Conservation (phyloP, 2,888 invertebrate species). For the Caenorhabditis sp. region DNA sequence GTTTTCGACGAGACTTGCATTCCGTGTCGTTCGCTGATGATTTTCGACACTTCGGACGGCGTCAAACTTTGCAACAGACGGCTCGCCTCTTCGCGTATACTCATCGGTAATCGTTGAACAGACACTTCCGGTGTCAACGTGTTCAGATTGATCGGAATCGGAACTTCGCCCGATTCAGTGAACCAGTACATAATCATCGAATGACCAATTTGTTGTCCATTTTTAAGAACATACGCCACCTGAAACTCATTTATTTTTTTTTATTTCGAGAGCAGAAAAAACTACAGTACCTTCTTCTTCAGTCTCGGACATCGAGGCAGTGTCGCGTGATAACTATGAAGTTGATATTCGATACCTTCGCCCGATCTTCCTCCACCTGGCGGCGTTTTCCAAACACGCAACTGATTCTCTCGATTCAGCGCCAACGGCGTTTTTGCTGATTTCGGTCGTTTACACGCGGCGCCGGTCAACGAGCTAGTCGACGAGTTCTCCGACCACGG, state of each 20-base stretch:
- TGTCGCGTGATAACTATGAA: constrained; percentile 52
- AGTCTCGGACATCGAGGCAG: constrained; percentile 52
- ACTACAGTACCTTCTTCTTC: constrained; percentile 36
- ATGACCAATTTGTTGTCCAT: constrained; percentile 47
- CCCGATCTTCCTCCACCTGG: neutral
- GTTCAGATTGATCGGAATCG: constrained; percentile 32
- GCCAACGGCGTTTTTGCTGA: constrained; percentile 33
- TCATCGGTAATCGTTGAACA: constrained; percentile 34
- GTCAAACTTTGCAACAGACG: constrained; percentile 19
- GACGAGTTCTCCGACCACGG: constrained; percentile 53
- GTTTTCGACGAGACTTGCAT: constrained; percentile 26
- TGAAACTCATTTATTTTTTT: constrained; percentile 2
- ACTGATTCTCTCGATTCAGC: constrained; percentile 34
- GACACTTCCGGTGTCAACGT: constrained; percentile 13
- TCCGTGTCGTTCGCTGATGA: constrained; percentile 32
- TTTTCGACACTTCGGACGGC: constrained; percentile 32
- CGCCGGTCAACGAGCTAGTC: neutral
- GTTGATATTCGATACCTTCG: constrained; percentile 34
- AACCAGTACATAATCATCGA: constrained; percentile 53
- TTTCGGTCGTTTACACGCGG: constrained; percentile 35
- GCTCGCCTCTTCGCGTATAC: constrained; percentile 37
- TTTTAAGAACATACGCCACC: constrained; percentile 49
- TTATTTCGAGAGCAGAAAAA: too few relatives aligned
- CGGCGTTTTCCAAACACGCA: constrained; percentile 36
- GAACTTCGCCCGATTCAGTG: constrained; percentile 50